These are phyloP conservation scores for Odocoileus virginianus DNA, from an alignment of 2,113 vertebrate genomes.

Conservation along the genomic window DNA sequence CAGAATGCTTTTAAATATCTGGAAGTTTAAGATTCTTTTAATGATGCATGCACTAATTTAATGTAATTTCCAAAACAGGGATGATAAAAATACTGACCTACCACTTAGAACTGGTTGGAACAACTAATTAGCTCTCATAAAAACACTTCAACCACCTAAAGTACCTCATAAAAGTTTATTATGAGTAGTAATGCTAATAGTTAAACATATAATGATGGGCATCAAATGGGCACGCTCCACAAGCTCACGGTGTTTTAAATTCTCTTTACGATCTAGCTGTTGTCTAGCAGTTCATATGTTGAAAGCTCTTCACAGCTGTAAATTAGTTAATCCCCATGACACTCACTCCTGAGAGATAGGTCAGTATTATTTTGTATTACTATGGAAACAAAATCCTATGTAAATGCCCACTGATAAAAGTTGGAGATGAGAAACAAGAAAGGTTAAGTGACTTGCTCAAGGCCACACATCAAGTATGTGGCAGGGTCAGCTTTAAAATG, in stretches of 20 bases:
- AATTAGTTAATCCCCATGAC: constrained; percentile 67
- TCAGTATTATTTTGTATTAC: constrained; percentile 70
- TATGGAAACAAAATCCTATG: constrained; percentile 67
- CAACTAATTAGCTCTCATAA: constrained; percentile 75
- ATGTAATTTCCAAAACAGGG: constrained; percentile 60
- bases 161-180: constrained; percentile 76
- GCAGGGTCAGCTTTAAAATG: constrained; percentile 40
- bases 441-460: constrained; percentile 71
- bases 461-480: constrained; percentile 53
- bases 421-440: constrained; percentile 55
- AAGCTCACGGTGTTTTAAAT: constrained; percentile 65
- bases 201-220: constrained; percentile 71
- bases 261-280: constrained; percentile 54
- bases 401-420: constrained; percentile 52
- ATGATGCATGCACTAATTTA: constrained; percentile 59
- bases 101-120: constrained; percentile 56
- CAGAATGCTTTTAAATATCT: constrained; percentile 45
- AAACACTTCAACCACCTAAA: constrained; percentile 72
- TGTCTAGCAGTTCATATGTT: constrained; percentile 59
- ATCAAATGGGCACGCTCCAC: constrained; percentile 53
- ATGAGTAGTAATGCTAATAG: constrained; percentile 71
- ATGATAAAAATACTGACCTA: constrained; percentile 70
- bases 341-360: constrained; percentile 65
- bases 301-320: constrained; percentile 70
- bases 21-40: constrained; percentile 51